A percentile compares a stretch with the other conserved stretches of the same genome.
Conservation (phyloP, 2,113 vertebrate genomes). For the Otus sunia region DNA sequence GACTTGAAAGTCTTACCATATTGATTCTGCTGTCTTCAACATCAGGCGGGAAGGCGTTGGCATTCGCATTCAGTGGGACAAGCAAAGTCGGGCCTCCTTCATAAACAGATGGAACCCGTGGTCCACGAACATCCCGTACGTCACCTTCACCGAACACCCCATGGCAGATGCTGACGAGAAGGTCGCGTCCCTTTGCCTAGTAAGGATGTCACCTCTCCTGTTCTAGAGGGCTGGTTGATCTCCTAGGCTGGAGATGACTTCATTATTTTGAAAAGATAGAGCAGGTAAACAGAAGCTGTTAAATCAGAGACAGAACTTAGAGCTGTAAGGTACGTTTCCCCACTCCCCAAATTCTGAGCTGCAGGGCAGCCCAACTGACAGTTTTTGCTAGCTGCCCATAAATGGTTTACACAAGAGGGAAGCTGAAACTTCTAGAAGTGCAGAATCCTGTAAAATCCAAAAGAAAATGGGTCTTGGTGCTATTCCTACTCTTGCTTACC, state of each 20-base stretch:
- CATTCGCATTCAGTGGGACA: slow-evolving; percentile 94
- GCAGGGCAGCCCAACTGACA: not conserved
- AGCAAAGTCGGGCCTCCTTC: slow-evolving; percentile 86
- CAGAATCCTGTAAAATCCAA: not conserved
- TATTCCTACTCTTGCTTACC: not conserved
- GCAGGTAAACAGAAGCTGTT: not conserved
- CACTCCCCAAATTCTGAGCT: not conserved
- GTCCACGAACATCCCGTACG: slow-evolving; percentile 91
- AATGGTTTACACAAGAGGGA: not conserved
- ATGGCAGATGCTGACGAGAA: slow-evolving; percentile 92
- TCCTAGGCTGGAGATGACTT: rapidly evolving
- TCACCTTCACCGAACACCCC: slow-evolving; percentile 90
- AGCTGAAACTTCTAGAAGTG: rapidly evolving
- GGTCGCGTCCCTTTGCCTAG: slow-evolving; percentile 88
- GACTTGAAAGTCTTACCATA: rapidly evolving
- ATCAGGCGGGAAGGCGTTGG: slow-evolving; percentile 88
- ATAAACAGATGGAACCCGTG: slow-evolving; percentile 95
- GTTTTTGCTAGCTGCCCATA: not conserved
- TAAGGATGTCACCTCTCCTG: slow-evolving; percentile 4
- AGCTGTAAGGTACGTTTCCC: not conserved
- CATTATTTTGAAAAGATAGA: not conserved
- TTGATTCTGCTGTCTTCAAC: not conserved
- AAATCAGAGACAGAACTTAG: not conserved
- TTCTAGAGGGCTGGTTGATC: not conserved
- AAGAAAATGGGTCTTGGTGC: not conserved